Conservation (phyloP, 1,140 invertebrate species). For the Maniola jurtina region DNA sequence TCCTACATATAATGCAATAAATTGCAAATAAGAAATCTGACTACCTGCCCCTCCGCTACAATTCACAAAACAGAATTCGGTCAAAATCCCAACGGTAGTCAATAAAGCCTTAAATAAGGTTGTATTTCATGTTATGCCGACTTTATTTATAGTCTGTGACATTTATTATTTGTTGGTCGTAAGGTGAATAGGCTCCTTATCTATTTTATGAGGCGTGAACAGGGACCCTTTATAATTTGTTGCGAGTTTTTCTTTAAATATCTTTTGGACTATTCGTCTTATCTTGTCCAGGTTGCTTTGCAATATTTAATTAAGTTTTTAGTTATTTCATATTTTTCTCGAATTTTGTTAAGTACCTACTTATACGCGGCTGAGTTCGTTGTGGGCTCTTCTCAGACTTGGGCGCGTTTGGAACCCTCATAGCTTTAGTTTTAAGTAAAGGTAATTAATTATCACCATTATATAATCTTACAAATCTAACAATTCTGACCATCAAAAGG, state of each 20-base stretch:
- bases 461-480: no score
- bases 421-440: no score
- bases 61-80: not conserved
- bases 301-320: not conserved
- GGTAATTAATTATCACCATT: no score
- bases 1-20: no score
- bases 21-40: no score
- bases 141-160: constrained; percentile 47
- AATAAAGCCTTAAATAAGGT: constrained; percentile 32
- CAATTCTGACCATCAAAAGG: no score
- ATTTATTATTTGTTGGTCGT: constrained; percentile 47
- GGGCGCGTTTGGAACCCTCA: no score
- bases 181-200: constrained; percentile 30
- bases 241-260: constrained; percentile 10
- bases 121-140: constrained; percentile 36
- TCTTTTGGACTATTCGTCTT: constrained; percentile 2
- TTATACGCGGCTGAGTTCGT: no score
- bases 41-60: not conserved
- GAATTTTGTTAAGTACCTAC: no score
- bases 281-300: not conserved
- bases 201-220: constrained; percentile 53
- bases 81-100: constrained; percentile 32
- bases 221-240: constrained; percentile 10
- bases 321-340: no score
- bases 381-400: no score